Conservation (phyloP, 2,113 vertebrate species). For the Salvelinus namaycush region DNA sequence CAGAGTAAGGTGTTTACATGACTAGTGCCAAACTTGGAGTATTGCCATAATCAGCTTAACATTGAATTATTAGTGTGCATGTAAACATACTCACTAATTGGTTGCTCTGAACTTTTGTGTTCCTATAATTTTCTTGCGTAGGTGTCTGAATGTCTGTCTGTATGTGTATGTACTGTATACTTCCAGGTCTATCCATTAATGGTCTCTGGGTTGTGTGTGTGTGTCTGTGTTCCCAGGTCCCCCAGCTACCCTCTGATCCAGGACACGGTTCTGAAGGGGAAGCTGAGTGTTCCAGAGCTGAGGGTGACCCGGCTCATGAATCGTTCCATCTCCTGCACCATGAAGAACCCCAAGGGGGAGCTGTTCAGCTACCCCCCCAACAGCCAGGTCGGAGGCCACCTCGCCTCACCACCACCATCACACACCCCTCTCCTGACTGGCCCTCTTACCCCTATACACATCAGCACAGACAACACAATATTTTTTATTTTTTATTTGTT, state of each 20-base stretch:
- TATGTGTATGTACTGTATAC: not conserved
- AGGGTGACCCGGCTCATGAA: conserved; percentile 95
- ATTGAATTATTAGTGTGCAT: too few species aligned
- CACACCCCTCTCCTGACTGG: conserved; percentile 13
- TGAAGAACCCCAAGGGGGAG: conserved; percentile 97
- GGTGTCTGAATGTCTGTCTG: conserved; percentile 4
- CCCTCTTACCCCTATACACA: not conserved
- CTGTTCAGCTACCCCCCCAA: conserved; percentile 90
- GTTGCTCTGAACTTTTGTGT: too few species aligned
- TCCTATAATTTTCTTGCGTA: not conserved
- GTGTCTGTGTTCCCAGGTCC: conserved; percentile 74
- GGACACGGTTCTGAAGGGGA: conserved; percentile 93
- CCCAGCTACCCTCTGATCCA: conserved; percentile 97
- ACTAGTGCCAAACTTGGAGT: too few species aligned
- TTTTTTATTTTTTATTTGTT: too few species aligned
- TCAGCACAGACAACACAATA: not conserved
- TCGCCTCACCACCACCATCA: not conserved
- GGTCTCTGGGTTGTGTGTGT: not conserved
- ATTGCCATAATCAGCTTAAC: too few species aligned
- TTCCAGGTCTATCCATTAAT: not conserved
- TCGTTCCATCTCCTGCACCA: conserved; percentile 92
- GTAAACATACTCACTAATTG: too few species aligned
- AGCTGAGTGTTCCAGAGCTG: conserved; percentile 89
- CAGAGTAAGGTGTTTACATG: too few species aligned
- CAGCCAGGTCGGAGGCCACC: conserved; percentile 82